phyloP scores from a whole-genome alignment of 2,797 vertebrate genomes.

The Macropus fuliginosus region DNA sequence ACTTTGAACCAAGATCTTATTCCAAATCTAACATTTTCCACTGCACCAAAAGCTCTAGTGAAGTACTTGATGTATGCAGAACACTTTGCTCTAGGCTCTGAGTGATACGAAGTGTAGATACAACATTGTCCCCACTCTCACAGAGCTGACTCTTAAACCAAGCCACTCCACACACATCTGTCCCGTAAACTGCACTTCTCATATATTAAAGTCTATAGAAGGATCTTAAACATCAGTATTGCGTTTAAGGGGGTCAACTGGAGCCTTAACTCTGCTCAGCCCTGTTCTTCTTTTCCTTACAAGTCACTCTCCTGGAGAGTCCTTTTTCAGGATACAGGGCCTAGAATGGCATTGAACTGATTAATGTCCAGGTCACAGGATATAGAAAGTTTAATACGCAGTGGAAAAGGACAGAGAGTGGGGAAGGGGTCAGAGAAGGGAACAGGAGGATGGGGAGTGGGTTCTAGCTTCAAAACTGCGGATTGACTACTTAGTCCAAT shows the following conservation, averaged over 20 bases:
- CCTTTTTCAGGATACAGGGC: neutral
- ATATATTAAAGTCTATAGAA: neutral
- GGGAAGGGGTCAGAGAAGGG: neutral
- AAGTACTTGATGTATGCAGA: neutral
- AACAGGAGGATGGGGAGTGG: neutral
- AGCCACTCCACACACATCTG: neutral
- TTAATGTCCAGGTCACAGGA: neutral
- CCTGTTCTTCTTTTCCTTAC: neutral
- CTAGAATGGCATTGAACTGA: neutral
- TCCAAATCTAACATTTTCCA: neutral
- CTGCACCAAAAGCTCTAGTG: neutral
- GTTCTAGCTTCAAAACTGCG: neutral
- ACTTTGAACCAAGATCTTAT: neutral
- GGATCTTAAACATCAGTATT: neutral
- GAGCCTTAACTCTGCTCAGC: neutral
- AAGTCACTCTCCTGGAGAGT: neutral
- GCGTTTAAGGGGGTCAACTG: neutral
- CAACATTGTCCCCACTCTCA: neutral
- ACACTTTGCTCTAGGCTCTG: neutral
- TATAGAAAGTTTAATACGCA: neutral
- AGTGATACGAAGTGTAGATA: neutral
- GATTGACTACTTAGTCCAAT: neutral
- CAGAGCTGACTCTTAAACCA: too few species aligned
- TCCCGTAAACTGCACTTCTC: neutral
- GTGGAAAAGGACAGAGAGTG: neutral